Conservation (phyloP, 1,140 invertebrate genomes). For the Lucilia sericata region DNA sequence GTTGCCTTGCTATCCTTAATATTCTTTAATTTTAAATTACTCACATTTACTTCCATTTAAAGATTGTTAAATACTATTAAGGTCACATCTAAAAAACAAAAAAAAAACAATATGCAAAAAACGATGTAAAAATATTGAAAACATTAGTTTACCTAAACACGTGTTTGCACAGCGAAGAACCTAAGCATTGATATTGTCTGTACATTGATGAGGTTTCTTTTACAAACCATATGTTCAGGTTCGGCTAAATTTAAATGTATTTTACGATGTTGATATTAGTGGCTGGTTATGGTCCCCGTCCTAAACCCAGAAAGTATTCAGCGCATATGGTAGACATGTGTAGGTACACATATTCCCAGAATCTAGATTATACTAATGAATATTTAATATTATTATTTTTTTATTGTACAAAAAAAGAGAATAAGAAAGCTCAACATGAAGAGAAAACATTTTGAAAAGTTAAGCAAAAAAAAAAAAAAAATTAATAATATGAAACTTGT, state of each 20-base stretch:
- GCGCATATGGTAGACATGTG: slow-evolving; percentile 10
- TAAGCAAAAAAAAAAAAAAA: neutral
- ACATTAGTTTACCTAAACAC: neutral
- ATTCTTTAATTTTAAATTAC: neutral
- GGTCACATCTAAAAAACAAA: neutral
- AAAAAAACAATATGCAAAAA: neutral
- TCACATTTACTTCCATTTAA: slow-evolving; percentile 13
- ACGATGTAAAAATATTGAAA: neutral
- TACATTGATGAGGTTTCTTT: no score
- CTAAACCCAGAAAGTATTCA: neutral
- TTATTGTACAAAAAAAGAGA: neutral
- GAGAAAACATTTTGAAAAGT: neutral
- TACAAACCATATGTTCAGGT: no score
- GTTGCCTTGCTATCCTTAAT: neutral
- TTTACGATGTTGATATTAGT: neutral
- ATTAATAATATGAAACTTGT: neutral
- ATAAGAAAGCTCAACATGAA: neutral
- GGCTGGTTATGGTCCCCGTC: neutral
- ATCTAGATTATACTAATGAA: slow-evolving; percentile 25
- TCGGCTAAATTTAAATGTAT: neutral
- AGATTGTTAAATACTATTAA: slow-evolving; percentile 18
- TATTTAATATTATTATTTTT: slow-evolving; percentile 22
- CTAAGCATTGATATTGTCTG: no score
- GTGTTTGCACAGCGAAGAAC: no score
- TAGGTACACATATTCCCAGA: neutral